Evolutionary conservation across 2,797 vertebrate species (phyloP).

Genomic region (Carduelis carduelis): DNA sequence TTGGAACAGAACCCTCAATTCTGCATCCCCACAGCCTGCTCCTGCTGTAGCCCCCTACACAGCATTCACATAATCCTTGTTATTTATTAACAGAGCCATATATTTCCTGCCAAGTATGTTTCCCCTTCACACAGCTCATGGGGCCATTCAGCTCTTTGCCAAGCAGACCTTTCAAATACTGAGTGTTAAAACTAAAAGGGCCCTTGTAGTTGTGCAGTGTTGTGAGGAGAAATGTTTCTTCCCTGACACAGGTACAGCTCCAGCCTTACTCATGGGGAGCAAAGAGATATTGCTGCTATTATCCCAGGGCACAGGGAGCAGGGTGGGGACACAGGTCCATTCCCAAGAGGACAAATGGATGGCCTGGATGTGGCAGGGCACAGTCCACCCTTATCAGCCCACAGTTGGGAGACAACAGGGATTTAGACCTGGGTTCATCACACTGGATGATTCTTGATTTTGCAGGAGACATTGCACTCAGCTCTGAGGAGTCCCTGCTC

Average conservation of each 20-base stretch:
- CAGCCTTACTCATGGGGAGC: neutral
- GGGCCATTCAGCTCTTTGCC: neutral
- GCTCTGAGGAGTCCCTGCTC: neutral
- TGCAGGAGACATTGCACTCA: neutral
- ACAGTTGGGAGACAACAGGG: neutral
- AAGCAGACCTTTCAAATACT: neutral
- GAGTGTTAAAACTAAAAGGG: neutral
- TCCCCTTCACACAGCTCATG: neutral
- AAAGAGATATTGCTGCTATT: neutral
- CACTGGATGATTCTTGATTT: neutral
- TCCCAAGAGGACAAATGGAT: rapidly evolving
- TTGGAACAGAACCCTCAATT: neutral
- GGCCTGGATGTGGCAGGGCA: neutral
- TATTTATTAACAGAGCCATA: neutral
- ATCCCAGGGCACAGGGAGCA: neutral
- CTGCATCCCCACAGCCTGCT: neutral
- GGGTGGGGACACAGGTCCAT: neutral
- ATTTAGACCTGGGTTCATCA: neutral
- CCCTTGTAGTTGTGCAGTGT: neutral
- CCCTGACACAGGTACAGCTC: neutral
- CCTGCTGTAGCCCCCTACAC: neutral
- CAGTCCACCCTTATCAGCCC: neutral
- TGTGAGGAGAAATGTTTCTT: neutral
- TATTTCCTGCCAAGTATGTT: neutral
- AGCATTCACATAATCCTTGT: neutral